Percentiles rank a stretch among this genome's conserved stretches.
Evolutionary conservation across 2,888 invertebrate genomes (phyloP).

Genomic region (Hermodice carunculata): DNA sequence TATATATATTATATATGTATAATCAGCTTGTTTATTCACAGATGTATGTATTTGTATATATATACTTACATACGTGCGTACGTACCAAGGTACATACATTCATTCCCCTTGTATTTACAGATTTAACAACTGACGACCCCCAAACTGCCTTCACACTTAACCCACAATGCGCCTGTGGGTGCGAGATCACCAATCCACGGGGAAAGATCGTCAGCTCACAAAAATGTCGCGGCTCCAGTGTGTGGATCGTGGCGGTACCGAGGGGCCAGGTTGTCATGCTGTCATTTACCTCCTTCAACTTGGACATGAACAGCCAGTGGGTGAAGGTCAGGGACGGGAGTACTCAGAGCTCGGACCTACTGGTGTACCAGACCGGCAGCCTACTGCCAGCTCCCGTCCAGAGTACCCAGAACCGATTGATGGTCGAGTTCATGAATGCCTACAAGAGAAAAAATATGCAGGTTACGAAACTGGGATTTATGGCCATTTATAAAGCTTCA

Average conservation of each 20-base stretch:
- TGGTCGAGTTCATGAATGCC: slow-evolving; percentile 57
- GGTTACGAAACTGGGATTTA: too few relatives aligned
- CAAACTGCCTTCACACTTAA: slow-evolving; percentile 10
- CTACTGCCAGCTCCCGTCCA: slow-evolving; percentile 43
- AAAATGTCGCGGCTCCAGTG: slow-evolving; percentile 49
- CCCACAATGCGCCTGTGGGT: slow-evolving; percentile 22
- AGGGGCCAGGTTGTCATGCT: slow-evolving; percentile 47
- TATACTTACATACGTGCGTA: too few relatives aligned
- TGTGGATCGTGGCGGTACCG: slow-evolving; percentile 53
- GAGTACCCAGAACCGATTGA: slow-evolving; percentile 52
- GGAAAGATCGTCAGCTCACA: slow-evolving; percentile 59
- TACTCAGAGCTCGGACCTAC: slow-evolving; percentile 43
- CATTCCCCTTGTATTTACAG: too few relatives aligned
- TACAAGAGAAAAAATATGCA: too few relatives aligned
- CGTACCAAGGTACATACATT: too few relatives aligned
- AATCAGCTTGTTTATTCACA: too few relatives aligned
- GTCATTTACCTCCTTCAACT: slow-evolving; percentile 53
- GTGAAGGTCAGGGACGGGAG: slow-evolving; percentile 60
- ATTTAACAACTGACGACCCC: slow-evolving; percentile 10
- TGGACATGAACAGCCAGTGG: slow-evolving; percentile 49
- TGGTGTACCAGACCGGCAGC: slow-evolving; percentile 49
- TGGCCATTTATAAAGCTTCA: slow-evolving; percentile 45
- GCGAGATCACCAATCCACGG: slow-evolving; percentile 6
- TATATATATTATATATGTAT: slow-evolving; percentile 1
- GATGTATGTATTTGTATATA: too few relatives aligned